Conservation (phyloP, 1,140 invertebrate genomes). For the honey bee (Apis mellifera) region DNA sequence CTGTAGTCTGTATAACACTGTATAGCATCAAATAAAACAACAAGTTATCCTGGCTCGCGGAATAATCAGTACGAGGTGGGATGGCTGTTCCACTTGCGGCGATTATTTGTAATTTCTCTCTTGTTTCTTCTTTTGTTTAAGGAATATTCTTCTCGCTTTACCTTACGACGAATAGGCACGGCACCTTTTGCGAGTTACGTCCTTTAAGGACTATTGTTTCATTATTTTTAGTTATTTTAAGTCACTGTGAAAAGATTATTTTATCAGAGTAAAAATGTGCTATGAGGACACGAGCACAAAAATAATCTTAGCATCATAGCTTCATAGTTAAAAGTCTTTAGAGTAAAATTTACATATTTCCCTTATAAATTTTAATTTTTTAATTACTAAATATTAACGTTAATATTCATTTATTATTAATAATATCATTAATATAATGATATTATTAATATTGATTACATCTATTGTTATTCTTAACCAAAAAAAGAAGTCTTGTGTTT, state of each 20-base stretch:
- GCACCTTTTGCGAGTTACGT: conserved; percentile 62
- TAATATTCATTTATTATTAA: too few relatives aligned
- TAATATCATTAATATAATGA: too few relatives aligned
- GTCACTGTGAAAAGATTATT: conserved; percentile 21
- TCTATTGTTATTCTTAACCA: not conserved
- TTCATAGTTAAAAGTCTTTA: not conserved
- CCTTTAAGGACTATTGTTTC: conserved; percentile 35
- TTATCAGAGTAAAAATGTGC: not conserved
- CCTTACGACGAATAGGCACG: conserved; percentile 72
- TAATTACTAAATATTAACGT: too few relatives aligned
- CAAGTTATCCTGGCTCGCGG: conserved; percentile 79
- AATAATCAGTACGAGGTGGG: conserved; percentile 81
- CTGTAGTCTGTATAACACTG: conserved; percentile 83
- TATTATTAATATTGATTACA: too few relatives aligned
- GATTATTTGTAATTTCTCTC: conserved; percentile 63
- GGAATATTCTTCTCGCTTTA: conserved; percentile 44
- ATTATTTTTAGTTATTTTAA: conserved; percentile 29
- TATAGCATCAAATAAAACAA: conserved; percentile 83
- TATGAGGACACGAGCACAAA: conserved; percentile 5
- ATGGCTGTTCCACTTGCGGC: conserved; percentile 81
- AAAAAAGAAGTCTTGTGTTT: not conserved
- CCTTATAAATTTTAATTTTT: not conserved
- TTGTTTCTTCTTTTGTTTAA: conserved; percentile 52
- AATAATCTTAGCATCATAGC: not conserved
- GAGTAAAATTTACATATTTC: not conserved